Evolutionary conservation across 2,797 vertebrate species (phyloP), one percentile per base, ranked within the genome.

Genomic region (Intellagama lesueurii): DNA sequence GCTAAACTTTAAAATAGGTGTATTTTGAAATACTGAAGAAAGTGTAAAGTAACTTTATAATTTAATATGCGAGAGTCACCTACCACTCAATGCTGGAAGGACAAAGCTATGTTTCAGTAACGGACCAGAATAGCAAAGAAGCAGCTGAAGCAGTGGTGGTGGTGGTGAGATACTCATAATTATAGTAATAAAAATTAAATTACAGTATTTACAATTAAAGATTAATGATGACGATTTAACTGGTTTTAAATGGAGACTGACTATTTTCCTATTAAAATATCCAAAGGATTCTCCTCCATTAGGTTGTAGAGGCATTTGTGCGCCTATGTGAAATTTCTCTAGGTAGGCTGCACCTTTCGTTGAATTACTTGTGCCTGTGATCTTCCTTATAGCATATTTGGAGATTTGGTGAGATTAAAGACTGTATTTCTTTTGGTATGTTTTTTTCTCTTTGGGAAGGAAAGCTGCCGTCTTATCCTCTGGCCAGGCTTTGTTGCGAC

Each of bases 401-500:
- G 66, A 83, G 24, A 69, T 32, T 73, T 82, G 1, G 44, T 83
- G 56, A 66, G 52, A 17, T 26, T 44, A 82, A 66, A 44, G 86
- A 81, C 40, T 76, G 7, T 24, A n/a, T 44, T 83, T 83, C 52
- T 81, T 40, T 70, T 12, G 69, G 28, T 60, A 44, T 76, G 77
- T 90, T 86, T 81, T 73, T 76, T 68, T 56, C 32, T 14, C 72
- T 70, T 49, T 77, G 91, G 86, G 91, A 91, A 92, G 90, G 88
- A 92, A 95, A 94, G 44, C 88, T 87, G 52, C 78, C 93, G 88
- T 81, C 92, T 95, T 93, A 89, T 94, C 69, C 90, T 91, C 88
- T 92, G 89, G 72, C 81, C 87, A 90, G 91, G 93, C 91, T 83
- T 91, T 92, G 77, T 87, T 92, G 89, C 83, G 93, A 70, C 93